Conservation (phyloP, 2,888 invertebrate genomes). For the Trisateles emortualis region DNA sequence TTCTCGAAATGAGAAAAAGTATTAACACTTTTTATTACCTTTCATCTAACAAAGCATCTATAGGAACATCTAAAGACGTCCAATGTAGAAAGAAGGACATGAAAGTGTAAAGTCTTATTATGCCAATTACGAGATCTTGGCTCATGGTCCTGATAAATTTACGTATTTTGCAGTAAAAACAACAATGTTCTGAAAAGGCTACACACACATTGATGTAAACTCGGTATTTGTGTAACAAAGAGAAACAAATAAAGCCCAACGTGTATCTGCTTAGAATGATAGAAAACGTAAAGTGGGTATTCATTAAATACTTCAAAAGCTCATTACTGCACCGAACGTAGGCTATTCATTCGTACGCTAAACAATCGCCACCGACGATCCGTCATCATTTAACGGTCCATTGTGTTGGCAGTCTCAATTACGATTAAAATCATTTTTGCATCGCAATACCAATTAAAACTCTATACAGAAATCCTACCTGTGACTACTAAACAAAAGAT, state of each 20-base stretch:
- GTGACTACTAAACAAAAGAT: slow-evolving; percentile 25
- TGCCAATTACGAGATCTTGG: slow-evolving; percentile 14
- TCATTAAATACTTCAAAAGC: slow-evolving; percentile 71
- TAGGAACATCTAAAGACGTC: slow-evolving; percentile 7
- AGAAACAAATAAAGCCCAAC: slow-evolving; percentile 25
- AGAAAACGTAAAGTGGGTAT: slow-evolving; percentile 54
- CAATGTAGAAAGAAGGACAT: slow-evolving; percentile 14
- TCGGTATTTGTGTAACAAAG: slow-evolving; percentile 23
- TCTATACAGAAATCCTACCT: slow-evolving; percentile 37
- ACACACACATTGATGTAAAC: slow-evolving; percentile 17
- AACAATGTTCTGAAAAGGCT: slow-evolving; percentile 20
- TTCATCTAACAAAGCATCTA: slow-evolving; percentile 20
- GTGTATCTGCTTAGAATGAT: slow-evolving; percentile 52
- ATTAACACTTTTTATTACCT: slow-evolving; percentile 37
- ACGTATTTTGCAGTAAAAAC: slow-evolving; percentile 26
- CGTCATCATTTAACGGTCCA: slow-evolving; percentile 71
- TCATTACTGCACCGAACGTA: slow-evolving; percentile 73
- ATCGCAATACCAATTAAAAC: slow-evolving; percentile 59
- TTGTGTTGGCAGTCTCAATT: slow-evolving; percentile 69
- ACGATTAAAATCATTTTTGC: slow-evolving; percentile 69
- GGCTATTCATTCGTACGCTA: slow-evolving; percentile 71
- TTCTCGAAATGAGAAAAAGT: slow-evolving; percentile 42
- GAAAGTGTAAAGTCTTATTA: slow-evolving; percentile 23
- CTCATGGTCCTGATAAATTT: slow-evolving; percentile 14
- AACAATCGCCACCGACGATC: slow-evolving; percentile 68